Base-by-base conservation (phyloP, 2,797 vertebrate genomes). In the Staurois parvus region DNA sequence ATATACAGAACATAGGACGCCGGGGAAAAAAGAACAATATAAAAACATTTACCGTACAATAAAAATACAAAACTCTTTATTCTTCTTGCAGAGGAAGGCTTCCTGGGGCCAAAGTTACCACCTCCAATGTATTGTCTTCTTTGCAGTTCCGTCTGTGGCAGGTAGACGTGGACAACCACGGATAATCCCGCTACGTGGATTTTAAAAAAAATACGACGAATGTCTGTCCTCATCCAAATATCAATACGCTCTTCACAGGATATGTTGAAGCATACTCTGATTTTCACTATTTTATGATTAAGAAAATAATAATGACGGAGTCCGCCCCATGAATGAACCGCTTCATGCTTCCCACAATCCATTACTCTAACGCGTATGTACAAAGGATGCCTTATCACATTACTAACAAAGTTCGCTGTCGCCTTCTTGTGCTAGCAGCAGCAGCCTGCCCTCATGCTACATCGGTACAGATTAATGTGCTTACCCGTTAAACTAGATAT, bases 401-500 rank as follows among this genome's bases (percentile, higher is more conserved):
- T 21, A 13, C 70, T 48, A 28, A 29, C 4, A n/a, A 74, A 19
- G 52, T 72, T 77, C 11, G 28, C 28, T 32, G 72, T 42, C 42
- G 26, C 34, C 45, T 17, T 28, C 30, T 52, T 42, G 42, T 56
- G 59, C 78, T 26, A 29, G 24, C 67, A 32, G 40, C 78, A 26
- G 26, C 67, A 72, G 13, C 13, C 48, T 19, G 13, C 19, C 30
- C 19, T 74, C 74, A 87, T 87, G 85, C 85, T 86, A 34, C 66
- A 34, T 28, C n/a, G 37, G 1, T 40, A 62, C 28, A 26, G 34
- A 28, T 28, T 26, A 52, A 68, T 73, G 80, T 74, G 40, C 69
- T 79, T 67, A 78, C 29, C 15, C 34, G 4, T 73, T 74, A 68
- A 68, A 74, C 59, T 85, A 80, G 62, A 45, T 29, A 79, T 75